Evolutionary conservation across 2,888 invertebrate species (phyloP).

Genomic region (Morpho helenor): DNA sequence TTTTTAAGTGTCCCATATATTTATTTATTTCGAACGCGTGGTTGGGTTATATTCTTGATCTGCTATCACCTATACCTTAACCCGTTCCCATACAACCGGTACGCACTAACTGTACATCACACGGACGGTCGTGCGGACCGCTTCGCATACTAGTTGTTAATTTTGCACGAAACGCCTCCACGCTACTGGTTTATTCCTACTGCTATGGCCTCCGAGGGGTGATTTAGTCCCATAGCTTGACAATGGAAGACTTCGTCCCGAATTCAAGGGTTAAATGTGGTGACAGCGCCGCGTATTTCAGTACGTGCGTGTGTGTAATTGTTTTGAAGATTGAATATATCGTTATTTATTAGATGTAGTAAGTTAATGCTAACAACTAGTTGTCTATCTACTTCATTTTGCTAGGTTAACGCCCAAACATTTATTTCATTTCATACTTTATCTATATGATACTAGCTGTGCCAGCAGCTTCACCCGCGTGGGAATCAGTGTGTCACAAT

Average conservation of each 20-base stretch:
- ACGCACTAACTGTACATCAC: conserved; percentile 52
- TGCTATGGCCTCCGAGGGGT: conserved; percentile 37
- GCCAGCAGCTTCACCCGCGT: too few relatives aligned
- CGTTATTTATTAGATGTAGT: too few relatives aligned
- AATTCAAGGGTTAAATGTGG: conserved; percentile 36
- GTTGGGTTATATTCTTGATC: background rate
- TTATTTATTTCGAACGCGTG: too few relatives aligned
- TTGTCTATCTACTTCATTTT: too few relatives aligned
- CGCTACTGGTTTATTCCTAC: conserved; percentile 54
- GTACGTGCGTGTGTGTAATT: conserved; percentile 16
- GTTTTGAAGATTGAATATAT: conserved; percentile 14
- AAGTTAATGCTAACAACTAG: too few relatives aligned
- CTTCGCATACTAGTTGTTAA: conserved; percentile 48
- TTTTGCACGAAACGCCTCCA: conserved; percentile 52
- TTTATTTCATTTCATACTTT: too few relatives aligned
- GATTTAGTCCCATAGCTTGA: conserved; percentile 43
- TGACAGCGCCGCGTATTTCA: conserved; percentile 23
- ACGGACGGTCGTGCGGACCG: conserved; percentile 28
- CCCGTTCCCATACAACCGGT: conserved; percentile 35
- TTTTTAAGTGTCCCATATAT: too few relatives aligned
- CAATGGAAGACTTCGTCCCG: conserved; percentile 36
- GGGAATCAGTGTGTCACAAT: too few relatives aligned
- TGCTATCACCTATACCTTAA: conserved; percentile 18
- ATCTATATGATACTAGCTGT: too few relatives aligned
- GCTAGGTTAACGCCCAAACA: too few relatives aligned